Evolutionary conservation across 1,140 invertebrate genomes (phyloP).

Genomic region (Macrobrachium rosenbergii): DNA sequence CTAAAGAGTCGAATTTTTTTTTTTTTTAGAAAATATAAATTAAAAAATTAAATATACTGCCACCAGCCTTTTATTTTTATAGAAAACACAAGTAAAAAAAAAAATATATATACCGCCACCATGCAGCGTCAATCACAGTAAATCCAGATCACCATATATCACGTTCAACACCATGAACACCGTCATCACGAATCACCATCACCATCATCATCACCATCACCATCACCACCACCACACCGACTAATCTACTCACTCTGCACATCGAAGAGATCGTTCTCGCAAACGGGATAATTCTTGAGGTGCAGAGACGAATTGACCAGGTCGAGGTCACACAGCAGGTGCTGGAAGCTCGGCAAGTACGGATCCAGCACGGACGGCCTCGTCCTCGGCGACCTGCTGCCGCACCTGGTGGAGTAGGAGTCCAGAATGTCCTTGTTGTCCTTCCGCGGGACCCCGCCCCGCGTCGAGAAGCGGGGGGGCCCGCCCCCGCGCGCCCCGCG

Average conservation of each 20-base stretch:
- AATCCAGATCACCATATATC: too few relatives aligned
- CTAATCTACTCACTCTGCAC: slow-evolving; percentile 63
- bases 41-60: too few relatives aligned
- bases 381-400: slow-evolving; percentile 30
- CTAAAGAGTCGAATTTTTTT: too few relatives aligned
- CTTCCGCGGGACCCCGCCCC: slow-evolving; percentile 19
- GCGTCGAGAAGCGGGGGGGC: slow-evolving; percentile 4
- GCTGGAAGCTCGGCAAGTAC: slow-evolving; percentile 63
- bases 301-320: slow-evolving; percentile 63
- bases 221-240: too few relatives aligned
- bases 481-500: slow-evolving; percentile 50
- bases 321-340: slow-evolving; percentile 63
- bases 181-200: too few relatives aligned
- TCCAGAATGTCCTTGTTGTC: slow-evolving; percentile 44
- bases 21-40: too few relatives aligned
- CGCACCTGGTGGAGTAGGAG: slow-evolving; percentile 21
- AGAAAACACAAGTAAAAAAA: too few relatives aligned
- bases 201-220: too few relatives aligned
- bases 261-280: slow-evolving; percentile 65
- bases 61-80: too few relatives aligned
- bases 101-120: too few relatives aligned
- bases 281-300: slow-evolving; percentile 65
- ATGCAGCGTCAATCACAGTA: too few relatives aligned
- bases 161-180: too few relatives aligned
- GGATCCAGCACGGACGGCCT: slow-evolving; percentile 60